Base-by-base conservation (phyloP, 2,113 vertebrate genomes). In the Bufo bufo region DNA sequence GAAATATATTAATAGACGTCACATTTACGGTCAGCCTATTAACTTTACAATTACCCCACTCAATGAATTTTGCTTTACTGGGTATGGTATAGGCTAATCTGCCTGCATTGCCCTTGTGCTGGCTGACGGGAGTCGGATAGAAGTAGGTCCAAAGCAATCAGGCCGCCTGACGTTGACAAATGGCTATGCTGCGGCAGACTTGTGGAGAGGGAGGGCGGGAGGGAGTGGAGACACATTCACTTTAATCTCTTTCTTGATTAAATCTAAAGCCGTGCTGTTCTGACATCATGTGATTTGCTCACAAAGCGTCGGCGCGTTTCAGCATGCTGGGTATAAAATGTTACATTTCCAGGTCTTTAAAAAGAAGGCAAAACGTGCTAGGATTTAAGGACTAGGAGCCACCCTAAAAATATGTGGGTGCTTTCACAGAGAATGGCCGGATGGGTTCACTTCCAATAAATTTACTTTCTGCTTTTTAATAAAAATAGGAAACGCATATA, bases 211-310 rank as follows among this genome's bases (percentile, higher is more conserved):
- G 87, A 82, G 79, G 86, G 79, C 75, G 86, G 86, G 79, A 78
- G 81, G 72, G 80, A 84, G 87, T 45, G 59, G 98, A 98, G 97
- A 97, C 96, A 97, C 97, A 98, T 98, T 97, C 97, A 98, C 97
- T 98, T 97, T 97, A 98, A 98, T 97, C 97, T 98, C 97, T 97
- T 97, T 97, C 96, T 97, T 97, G 97, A 99, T 99, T 98, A 98
- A 98, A 98, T 97, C 96, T 96, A 96, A 89, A 97, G 96, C 95
- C 96, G 95, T 95, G 94, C 96, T 95, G 96, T 96, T 97, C 96
- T 97, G 97, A 98, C 96, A 97, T 96, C 93, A 95, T 94, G 95
- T 96, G 95, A 96, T 96, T 97, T 96, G 95, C 96, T 97, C 96
- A 95, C 95, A 94, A 96, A 97, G 96, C 94, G 96, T 95, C 93